Evolutionary conservation across 1,140 invertebrate genomes (phyloP).

Genomic region (Lepidostoma basale): DNA sequence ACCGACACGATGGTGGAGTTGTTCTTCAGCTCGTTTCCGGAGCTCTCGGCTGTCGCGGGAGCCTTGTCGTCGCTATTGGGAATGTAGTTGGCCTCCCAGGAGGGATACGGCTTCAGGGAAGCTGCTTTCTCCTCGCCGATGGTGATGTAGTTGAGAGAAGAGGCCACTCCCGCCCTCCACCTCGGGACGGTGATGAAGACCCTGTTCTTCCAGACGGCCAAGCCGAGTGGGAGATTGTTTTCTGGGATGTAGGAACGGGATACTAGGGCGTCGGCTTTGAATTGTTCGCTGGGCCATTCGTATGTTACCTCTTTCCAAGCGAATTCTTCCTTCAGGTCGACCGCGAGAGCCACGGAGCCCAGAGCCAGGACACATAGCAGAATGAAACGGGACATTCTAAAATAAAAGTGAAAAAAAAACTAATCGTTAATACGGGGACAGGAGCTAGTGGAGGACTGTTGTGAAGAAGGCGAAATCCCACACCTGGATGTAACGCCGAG

Average conservation of each 20-base stretch:
- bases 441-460: no score
- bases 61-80: constrained; percentile 47
- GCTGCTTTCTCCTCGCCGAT: constrained; percentile 62
- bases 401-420: not conserved
- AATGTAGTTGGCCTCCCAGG: constrained; percentile 68
- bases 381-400: not conserved
- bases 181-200: constrained; percentile 66
- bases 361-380: not conserved
- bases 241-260: constrained; percentile 61
- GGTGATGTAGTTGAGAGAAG: constrained; percentile 61
- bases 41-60: constrained; percentile 49
- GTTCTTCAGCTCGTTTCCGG: constrained; percentile 54
- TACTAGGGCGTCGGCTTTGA: constrained; percentile 63
- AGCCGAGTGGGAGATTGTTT: constrained; percentile 65
- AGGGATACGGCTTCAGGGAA: constrained; percentile 69
- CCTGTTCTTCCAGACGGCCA: constrained; percentile 65
- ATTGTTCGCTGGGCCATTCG: constrained; percentile 68
- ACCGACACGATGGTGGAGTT: constrained; percentile 69
- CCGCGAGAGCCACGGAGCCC: constrained; percentile 25
- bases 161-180: constrained; percentile 63
- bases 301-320: constrained; percentile 75
- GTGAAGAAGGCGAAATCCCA: no score
- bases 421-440: no score
- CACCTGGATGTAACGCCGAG: no score
- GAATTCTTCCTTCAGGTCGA: constrained; percentile 62